Conservation (phyloP, 2,797 vertebrate genomes). For the Petrocephalus schoutedeni region DNA sequence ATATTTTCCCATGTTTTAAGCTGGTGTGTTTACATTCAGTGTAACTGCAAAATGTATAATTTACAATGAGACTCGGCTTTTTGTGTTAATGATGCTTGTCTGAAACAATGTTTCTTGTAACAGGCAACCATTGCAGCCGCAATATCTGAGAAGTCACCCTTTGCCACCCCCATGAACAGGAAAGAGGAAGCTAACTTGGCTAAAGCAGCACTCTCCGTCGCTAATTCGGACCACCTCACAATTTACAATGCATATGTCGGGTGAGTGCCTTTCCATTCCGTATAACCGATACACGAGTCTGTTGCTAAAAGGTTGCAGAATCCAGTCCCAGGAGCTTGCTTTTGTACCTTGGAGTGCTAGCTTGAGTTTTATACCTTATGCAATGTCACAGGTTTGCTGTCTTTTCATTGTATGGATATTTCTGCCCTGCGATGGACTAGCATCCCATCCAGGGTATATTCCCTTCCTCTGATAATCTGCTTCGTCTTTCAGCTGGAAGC, state of each 20-base stretch:
- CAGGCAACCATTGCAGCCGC: conserved; percentile 93
- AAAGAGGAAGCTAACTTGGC: conserved; percentile 93
- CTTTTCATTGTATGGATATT: not conserved
- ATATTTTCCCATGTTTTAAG: not conserved
- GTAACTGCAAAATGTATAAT: not conserved
- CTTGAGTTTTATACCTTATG: not conserved
- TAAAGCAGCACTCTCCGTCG: conserved; percentile 74
- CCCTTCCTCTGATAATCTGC: not conserved
- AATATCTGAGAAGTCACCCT: conserved; percentile 95
- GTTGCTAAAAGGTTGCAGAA: not conserved
- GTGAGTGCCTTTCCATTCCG: conserved; percentile 50
- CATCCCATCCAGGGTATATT: not conserved
- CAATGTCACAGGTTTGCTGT: not conserved
- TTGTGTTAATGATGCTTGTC: not conserved
- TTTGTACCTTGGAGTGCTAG: not conserved
- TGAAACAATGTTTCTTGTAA: conserved; percentile 26
- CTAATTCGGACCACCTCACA: conserved; percentile 90
- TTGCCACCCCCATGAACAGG: conserved; percentile 86
- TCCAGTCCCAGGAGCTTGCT: not conserved
- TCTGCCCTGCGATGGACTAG: not conserved
- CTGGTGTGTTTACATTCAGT: not conserved
- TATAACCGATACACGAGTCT: not conserved
- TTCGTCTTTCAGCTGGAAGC: conserved; percentile 74
- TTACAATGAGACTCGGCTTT: not conserved
- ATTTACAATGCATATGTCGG: conserved; percentile 88